A percentile compares a stretch with the other conserved stretches of the same genome.
Evolutionary conservation across 2,797 vertebrate genomes (phyloP).

Genomic region (Alouatta caraya): DNA sequence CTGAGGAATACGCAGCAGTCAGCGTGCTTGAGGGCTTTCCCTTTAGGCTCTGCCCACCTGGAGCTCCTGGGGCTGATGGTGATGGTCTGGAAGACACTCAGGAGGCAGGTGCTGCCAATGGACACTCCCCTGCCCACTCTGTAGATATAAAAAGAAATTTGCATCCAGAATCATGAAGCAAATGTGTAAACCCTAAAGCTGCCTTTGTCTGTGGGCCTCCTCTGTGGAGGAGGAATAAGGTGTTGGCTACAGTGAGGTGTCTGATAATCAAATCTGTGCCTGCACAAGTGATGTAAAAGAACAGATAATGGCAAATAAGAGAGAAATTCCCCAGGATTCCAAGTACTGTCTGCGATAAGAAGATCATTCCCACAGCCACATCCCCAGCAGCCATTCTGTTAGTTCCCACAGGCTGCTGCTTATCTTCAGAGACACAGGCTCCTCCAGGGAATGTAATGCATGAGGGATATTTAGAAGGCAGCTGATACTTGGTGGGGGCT

Average conservation of each 20-base stretch:
- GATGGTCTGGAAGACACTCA: slow-evolving; percentile 9
- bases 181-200: not conserved
- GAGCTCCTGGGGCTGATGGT: not conserved
- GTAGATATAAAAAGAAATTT: not conserved
- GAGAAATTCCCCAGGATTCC: not conserved
- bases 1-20: not conserved
- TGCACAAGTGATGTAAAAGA: not conserved
- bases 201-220: not conserved
- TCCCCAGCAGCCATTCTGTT: not conserved
- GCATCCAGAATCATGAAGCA: not conserved
- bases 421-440: not conserved
- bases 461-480: no score
- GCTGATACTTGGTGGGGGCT: no score
- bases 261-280: not conserved
- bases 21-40: not conserved
- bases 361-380: not conserved
- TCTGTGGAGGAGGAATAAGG: not conserved
- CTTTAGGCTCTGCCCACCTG: not conserved
- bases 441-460: not conserved
- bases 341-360: not conserved
- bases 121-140: not conserved
- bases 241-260: not conserved
- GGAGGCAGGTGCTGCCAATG: not conserved
- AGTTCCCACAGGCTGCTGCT: not conserved
- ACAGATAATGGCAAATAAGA: not conserved